Base-by-base conservation (phyloP, 2,797 vertebrate genomes). In the Micropoecilia bifurca region DNA sequence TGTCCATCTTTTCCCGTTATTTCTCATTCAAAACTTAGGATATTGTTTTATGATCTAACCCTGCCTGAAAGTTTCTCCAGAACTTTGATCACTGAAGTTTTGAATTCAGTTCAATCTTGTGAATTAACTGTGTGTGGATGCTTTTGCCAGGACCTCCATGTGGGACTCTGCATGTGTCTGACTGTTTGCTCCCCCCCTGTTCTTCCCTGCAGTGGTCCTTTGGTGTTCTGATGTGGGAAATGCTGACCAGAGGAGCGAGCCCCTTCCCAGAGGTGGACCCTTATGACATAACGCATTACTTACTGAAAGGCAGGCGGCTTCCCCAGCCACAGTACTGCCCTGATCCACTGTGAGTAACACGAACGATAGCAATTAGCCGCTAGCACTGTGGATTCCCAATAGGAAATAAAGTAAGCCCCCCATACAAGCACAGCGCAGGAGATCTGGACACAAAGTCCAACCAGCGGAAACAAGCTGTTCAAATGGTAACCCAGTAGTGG, bases 141-240 rank as follows among this genome's bases (percentile, higher is more conserved):
- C 61, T 39, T 66, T 22, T 22, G 36, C 18, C 14, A n/a, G 12
- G 4, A 25, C 22, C 33, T 74, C 53, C 45, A 13, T 59, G 3
- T 33, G 8, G 13, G 16, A 41, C 10, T 55, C 16, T 77, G 33
- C 33, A n/a, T 20, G 9, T 53, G 28, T 57, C 0, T 74, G 71
- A 0, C 1, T 55, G 46, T 78, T 74, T 30, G 18, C 14, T n/a
- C 4, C 13, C n/a, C n/a, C 55, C 25, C 10, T n/a, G 73, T 72
- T 22, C 81, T 72, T 14, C 73, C 13, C 45, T 84, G 74, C 94
- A 99, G 99, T 99, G 98, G 99, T 99, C 99, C 0, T 99, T 98
- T 6, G 99, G 99, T 30, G 97, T 99, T 69, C 91, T 99, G 84
- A 96, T 99, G 90, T 99, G 99, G 99, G 99, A 99, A 94, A 95